Conservation (phyloP, 53 echinoderm and acorn worm species). For the Paracentrotus lividus region DNA sequence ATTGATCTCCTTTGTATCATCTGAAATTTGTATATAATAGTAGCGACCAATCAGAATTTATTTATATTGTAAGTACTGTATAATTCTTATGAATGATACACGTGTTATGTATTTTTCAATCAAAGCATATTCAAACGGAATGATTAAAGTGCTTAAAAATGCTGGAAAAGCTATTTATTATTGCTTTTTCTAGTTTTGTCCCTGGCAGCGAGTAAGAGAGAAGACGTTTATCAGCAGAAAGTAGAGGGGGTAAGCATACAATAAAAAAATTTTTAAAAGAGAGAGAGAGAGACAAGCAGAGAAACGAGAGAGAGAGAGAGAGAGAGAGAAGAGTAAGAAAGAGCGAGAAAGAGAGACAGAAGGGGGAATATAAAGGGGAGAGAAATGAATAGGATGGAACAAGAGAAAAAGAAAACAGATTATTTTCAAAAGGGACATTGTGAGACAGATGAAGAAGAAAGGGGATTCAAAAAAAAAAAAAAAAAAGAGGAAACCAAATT, state of each 20-base stretch:
- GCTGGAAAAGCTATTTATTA: no score
- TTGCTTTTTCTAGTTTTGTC: background rate
- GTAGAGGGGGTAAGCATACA: background rate
- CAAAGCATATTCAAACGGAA: slow-evolving; percentile 36
- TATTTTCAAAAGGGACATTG: background rate
- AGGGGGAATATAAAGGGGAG: background rate
- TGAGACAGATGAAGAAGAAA: background rate
- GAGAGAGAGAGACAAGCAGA: background rate
- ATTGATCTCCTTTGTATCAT: slow-evolving; percentile 36
- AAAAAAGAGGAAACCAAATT: background rate
- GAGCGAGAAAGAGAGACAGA: background rate
- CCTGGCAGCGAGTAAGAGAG: no score
- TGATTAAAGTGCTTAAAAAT: slow-evolving; percentile 39
- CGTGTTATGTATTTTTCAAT: slow-evolving; percentile 16
- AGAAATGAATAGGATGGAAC: background rate
- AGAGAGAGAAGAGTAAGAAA: background rate
- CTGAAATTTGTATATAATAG: slow-evolving; percentile 51
- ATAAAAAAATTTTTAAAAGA: no score
- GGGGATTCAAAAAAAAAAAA: background rate
- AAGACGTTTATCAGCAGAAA: background rate
- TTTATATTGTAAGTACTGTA: slow-evolving; percentile 16
- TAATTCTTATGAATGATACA: background rate
- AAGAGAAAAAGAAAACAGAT: background rate
- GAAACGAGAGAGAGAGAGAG: background rate
- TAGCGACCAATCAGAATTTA: slow-evolving; percentile 46